Percentiles rank a stretch among this genome's conserved stretches.
Evolutionary conservation across 2,888 invertebrate genomes (phyloP).

Genomic region (Thymelicus acteon): DNA sequence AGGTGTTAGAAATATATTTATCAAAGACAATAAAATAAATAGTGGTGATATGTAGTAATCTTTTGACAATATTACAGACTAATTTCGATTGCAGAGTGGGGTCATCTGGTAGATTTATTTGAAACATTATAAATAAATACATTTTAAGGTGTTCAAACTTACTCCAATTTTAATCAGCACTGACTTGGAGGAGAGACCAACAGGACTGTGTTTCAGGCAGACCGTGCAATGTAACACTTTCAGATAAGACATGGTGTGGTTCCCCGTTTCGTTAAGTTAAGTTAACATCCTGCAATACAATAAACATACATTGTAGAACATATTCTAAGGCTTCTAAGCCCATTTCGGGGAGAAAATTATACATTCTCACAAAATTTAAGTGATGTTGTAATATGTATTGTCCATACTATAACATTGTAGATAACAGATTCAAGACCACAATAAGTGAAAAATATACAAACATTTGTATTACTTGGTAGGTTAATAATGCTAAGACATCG

Average conservation of each 20-base stretch:
- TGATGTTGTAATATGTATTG: no score
- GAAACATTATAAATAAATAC: neutral
- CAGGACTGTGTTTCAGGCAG: slow-evolving; percentile 66
- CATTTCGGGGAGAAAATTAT: no score
- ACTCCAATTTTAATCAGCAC: slow-evolving; percentile 69
- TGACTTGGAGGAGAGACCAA: slow-evolving; percentile 61
- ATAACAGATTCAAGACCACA: slow-evolving; percentile 15
- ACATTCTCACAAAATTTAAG: no score
- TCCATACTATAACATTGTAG: no score
- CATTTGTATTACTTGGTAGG: neutral
- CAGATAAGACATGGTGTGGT: slow-evolving; percentile 67
- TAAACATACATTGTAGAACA: neutral
- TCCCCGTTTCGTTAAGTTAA: slow-evolving; percentile 45
- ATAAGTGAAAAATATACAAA: slow-evolving; percentile 6
- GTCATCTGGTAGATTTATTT: no score
- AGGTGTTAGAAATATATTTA: no score
- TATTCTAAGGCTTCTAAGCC: neutral
- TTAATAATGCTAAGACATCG: neutral
- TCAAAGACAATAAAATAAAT: no score
- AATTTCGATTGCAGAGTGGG: no score
- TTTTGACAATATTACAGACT: no score
- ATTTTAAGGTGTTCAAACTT: slow-evolving; percentile 48
- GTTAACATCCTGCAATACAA: slow-evolving; percentile 67
- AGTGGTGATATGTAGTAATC: no score
- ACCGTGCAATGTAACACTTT: slow-evolving; percentile 72